These are phyloP conservation scores for Altica lythri DNA, from an alignment of 2,888 invertebrate species.

Conservation along the genomic window DNA sequence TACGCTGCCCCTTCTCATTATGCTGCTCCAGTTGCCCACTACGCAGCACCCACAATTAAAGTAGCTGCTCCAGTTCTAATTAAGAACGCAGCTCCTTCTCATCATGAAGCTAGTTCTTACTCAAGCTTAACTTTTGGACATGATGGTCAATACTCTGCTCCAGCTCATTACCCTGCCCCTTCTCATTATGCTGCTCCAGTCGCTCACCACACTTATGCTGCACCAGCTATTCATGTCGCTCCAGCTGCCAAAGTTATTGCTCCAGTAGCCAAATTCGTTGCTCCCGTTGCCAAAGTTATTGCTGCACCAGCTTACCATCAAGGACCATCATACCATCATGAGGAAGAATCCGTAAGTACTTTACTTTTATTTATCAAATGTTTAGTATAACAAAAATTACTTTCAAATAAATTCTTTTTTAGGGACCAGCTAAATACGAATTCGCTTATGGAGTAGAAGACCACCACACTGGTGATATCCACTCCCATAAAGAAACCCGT, in stretches of 20 bases:
- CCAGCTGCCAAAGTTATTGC: constrained; percentile 18
- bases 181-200: constrained; percentile 21
- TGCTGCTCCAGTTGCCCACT: no score
- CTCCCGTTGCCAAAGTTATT: constrained; percentile 31
- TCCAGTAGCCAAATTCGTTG: constrained; percentile 25
- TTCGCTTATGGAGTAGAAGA: constrained; percentile 64
- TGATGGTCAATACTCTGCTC: no score
- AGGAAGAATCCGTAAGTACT: constrained; percentile 35
- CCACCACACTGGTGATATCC: constrained; percentile 63
- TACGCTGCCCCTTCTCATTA: constrained; percentile 13
- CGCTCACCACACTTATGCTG: constrained; percentile 23
- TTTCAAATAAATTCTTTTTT: no score
- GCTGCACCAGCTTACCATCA: constrained; percentile 21
- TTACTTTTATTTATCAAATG: no score
- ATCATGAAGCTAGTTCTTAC: no score
- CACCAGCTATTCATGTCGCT: constrained; percentile 23
- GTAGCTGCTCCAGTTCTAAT: no score
- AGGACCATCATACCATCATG: constrained; percentile 32
- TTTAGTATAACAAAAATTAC: no score
- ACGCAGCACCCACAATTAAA: no score
- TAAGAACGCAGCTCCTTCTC: no score
- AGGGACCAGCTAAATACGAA: constrained; percentile 62
- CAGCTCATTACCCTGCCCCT: constrained; percentile 13
- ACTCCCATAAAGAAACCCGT: constrained; percentile 61
- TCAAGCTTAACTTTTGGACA: no score